Evolutionary conservation across 2,113 vertebrate genomes (phyloP), one percentile per base, ranked within the genome.

Genomic region (Psilopogon haemacephalus): DNA sequence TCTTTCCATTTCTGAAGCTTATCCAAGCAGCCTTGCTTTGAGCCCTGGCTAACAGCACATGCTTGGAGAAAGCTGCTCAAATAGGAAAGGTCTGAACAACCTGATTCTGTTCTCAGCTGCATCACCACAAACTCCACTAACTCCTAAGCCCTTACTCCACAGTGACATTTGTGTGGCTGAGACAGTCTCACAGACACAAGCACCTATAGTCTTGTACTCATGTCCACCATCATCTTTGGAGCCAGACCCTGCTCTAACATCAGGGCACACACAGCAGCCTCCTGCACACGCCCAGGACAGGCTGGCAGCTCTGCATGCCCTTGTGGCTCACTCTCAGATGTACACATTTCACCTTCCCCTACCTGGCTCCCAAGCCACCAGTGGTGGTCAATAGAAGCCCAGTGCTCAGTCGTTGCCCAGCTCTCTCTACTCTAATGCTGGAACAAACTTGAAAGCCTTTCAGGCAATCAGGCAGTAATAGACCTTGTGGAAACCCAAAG

Each of bases 381-480:
- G 4, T 20, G 52, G 32, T 58, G 44, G 77, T 58, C 67, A 88
- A 85, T 21, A 33, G 38, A 21, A 50, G n/a, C 46, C 78, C 46
- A 16, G 58, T 5, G 46, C 82, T 79, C 16, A 1, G 59, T 23
- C 30, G 30, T 30, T 72, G 37, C 78, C 68, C 71, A 69, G 59
- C 74, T 35, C 52, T 63, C 62, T 30, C 33, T 21, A 48, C 84
- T 52, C 11, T 33, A 11, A 11, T 18, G 11, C 78, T 67, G 64
- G 23, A 38, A 35, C 71, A 62, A 82, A 77, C 54, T 7, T 7
- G 38, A 80, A 79, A 74, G 70, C 68, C 80, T 94, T 93, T 77
- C 4, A 24, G 85, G 73, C 85, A 89, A 74, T 94, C 87, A 48
- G 78, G 79, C 55, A 46, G 20, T 86, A 81, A 95, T 33, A 88